These are phyloP conservation scores for Pimpla rufipes DNA, from an alignment of 2,888 invertebrate genomes.

Conservation along the genomic window DNA sequence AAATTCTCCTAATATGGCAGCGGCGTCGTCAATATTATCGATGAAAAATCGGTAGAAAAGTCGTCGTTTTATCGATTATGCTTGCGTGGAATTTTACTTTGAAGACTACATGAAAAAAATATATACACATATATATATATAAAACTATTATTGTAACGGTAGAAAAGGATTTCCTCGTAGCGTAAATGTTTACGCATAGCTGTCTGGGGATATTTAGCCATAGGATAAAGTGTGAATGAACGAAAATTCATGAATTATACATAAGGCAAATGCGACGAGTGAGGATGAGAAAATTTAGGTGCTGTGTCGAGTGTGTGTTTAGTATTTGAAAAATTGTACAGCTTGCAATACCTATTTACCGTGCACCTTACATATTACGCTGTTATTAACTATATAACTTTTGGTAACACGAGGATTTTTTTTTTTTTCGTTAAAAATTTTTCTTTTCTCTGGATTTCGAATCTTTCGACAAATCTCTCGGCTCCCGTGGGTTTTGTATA, in stretches of 20 bases:
- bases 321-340: slow-evolving; percentile 56
- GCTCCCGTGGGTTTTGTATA: slow-evolving; percentile 3
- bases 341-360: slow-evolving; percentile 58
- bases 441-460: background rate
- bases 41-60: slow-evolving; percentile 32
- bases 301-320: slow-evolving; percentile 55
- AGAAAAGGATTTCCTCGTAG: slow-evolving; percentile 26
- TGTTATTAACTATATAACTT: slow-evolving; percentile 11
- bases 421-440: background rate
- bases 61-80: slow-evolving; percentile 37
- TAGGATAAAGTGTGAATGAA: slow-evolving; percentile 44
- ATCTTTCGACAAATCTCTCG: background rate
- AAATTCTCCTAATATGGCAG: slow-evolving; percentile 44
- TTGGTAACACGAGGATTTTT: slow-evolving; percentile 1
- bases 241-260: slow-evolving; percentile 31
- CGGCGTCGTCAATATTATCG: slow-evolving; percentile 32
- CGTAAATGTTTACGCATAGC: slow-evolving; percentile 29
- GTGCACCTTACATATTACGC: slow-evolving; percentile 12
- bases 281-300: slow-evolving; percentile 41
- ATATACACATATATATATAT: slow-evolving; percentile 30
- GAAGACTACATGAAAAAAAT: slow-evolving; percentile 39
- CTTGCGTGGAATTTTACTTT: slow-evolving; percentile 50
- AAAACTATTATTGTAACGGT: slow-evolving; percentile 20
- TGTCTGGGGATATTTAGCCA: slow-evolving; percentile 37
- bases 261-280: slow-evolving; percentile 39